A percentile compares a stretch with the other conserved stretches of the same genome.
phyloP scores from a whole-genome alignment of 2,888 invertebrate species.

The Drosophila nr. perissopoda region DNA sequence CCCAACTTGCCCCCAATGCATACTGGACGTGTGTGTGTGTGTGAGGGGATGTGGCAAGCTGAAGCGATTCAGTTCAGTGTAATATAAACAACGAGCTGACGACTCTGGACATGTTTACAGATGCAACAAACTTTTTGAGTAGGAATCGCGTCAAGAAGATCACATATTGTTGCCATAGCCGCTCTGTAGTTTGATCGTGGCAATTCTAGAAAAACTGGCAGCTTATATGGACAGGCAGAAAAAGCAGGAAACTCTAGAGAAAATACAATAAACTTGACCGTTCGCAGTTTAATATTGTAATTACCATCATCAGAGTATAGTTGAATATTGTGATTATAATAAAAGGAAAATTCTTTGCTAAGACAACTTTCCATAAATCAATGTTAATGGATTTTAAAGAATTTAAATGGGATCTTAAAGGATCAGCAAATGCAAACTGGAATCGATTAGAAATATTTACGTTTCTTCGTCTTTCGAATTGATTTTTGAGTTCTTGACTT shows the following conservation, averaged over 20 bases:
- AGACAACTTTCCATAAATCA: neutral
- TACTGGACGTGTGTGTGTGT: neutral
- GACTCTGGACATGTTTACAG: constrained; percentile 18
- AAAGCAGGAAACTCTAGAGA: neutral
- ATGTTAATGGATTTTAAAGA: neutral
- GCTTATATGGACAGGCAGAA: neutral
- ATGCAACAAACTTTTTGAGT: neutral
- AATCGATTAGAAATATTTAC: neutral
- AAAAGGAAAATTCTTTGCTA: neutral
- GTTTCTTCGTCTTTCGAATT: neutral
- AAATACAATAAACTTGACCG: neutral
- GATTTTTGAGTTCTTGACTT: neutral
- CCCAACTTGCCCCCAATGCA: neutral
- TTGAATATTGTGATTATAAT: neutral
- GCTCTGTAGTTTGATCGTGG: neutral
- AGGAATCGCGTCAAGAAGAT: neutral
- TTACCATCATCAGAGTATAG: neutral
- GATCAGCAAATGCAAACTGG: neutral
- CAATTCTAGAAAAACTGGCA: neutral
- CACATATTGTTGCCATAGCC: neutral
- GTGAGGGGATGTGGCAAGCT: neutral
- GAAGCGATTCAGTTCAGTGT: neutral
- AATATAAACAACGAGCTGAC: constrained; percentile 27
- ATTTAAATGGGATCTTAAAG: neutral
- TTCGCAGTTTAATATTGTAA: neutral